Evolutionary conservation across 2,113 vertebrate genomes (phyloP), one percentile per base, ranked within the genome.

Genomic region (Clupea harengus): DNA sequence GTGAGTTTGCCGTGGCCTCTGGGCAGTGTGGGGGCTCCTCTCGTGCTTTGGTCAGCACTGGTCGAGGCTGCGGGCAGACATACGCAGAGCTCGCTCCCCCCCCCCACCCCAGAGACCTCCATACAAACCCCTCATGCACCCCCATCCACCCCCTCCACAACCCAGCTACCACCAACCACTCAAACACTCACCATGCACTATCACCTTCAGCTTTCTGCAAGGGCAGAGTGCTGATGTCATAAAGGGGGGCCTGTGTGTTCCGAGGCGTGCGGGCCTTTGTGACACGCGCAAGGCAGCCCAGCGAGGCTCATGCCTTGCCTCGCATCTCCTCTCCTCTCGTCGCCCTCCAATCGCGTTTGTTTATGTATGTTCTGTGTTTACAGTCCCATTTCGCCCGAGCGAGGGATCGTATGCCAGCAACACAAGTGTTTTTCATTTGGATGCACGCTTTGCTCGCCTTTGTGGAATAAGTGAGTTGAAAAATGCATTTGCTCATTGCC

Each of bases 371-470:
- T 78, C 47, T 84, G 89, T 88, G 81, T 86, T 85, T 54, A 82
- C 17, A 15, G 45, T 72, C 88, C 89, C 86, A 84, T 91, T 91
- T 90, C 87, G 83, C 75, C 84, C 82, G 44, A 81, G 50, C 89
- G 22, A 67, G 83, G 86, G 81, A 88, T 88, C 8, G 86, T 85
- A 89, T 83, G 52, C 72, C 83, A 75, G 86, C 75, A 92, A 88
- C 88, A 85, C 91, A 93, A 90, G 89, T 94, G 93, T 87, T 86
- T 91, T 91, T 91, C 86, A 91, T 93, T 90, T 89, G 54, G 82
- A 86, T 54, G 46, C 81, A 85, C 84, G 85, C 86, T 86, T 89
- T 83, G 18, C 82, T 89, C 86, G 85, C 90, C 87, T 86, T 91
- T 90, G 84, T 90, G 85, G 46, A 86, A 86, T 91, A 90, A 88